These are phyloP conservation scores for Meliscaeva auricollis DNA, from an alignment of 2,888 invertebrate species.

Conservation along the genomic window DNA sequence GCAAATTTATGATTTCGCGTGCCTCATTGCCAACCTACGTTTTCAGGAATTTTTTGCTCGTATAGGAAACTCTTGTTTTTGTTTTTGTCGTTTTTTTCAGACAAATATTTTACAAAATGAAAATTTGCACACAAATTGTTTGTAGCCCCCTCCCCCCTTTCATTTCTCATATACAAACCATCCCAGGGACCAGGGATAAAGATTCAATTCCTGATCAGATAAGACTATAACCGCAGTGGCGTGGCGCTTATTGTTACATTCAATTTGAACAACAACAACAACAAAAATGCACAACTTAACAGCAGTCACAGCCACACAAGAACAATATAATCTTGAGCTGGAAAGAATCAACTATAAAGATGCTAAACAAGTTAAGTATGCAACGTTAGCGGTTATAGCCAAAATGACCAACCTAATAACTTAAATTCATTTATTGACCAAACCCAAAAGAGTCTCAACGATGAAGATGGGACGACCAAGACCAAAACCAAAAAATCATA, in stretches of 20 bases:
- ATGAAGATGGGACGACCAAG: conserved; percentile 43
- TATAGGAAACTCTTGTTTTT: conserved; percentile 15
- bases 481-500: background rate
- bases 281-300: background rate
- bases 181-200: background rate
- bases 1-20: conserved; percentile 45
- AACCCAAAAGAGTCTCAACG: conserved; percentile 66
- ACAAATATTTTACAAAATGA: conserved; percentile 57
- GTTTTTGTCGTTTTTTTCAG: background rate
- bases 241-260: conserved; percentile 55
- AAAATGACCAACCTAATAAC: conserved; percentile 61
- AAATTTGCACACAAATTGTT: conserved; percentile 70
- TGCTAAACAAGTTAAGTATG: conserved; percentile 29
- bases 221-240: conserved; percentile 55
- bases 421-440: conserved; percentile 69
- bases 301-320: background rate
- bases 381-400: background rate
- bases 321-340: background rate
- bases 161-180: background rate
- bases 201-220: conserved; percentile 63
- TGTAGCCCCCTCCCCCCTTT: conserved; percentile 21
- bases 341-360: conserved; percentile 15
- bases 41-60: conserved; percentile 48
- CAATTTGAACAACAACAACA: conserved; percentile 42
- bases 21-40: conserved; percentile 56